Conservation (phyloP, 2,797 vertebrate species). For the Arnoldichthys spilopterus region DNA sequence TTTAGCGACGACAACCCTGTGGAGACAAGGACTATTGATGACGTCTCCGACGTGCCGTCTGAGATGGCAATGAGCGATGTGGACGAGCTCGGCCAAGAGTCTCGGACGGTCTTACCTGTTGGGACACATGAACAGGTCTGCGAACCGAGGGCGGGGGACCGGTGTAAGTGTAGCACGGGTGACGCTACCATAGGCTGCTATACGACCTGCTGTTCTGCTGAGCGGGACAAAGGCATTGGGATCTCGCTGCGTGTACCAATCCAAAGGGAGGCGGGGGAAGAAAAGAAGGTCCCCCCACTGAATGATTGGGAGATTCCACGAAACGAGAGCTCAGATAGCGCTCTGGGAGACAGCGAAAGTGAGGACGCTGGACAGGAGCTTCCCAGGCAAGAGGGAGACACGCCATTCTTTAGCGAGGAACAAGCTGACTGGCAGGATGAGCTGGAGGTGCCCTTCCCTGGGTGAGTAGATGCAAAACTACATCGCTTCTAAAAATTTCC, state of each 20-base stretch:
- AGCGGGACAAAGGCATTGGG: slow-evolving; percentile 85
- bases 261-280: slow-evolving; percentile 79
- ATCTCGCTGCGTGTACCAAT: slow-evolving; percentile 78
- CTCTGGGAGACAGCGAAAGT: slow-evolving; percentile 97
- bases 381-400: slow-evolving; percentile 72
- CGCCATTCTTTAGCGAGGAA: slow-evolving; percentile 83
- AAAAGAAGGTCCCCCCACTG: slow-evolving; percentile 79
- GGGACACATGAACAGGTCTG: slow-evolving; percentile 16
- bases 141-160: neutral
- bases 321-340: slow-evolving; percentile 98
- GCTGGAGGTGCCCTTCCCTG: slow-evolving; percentile 91
- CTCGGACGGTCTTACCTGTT: slow-evolving; percentile 47
- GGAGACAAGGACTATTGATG: slow-evolving; percentile 87
- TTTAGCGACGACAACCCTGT: slow-evolving; percentile 84
- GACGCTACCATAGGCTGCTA: slow-evolving; percentile 75
- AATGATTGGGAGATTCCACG: slow-evolving; percentile 98
- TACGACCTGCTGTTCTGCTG: slow-evolving; percentile 77
- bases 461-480: slow-evolving; percentile 71
- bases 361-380: slow-evolving; percentile 86
- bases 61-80: neutral
- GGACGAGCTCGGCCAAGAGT: slow-evolving; percentile 62
- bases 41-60: slow-evolving; percentile 65
- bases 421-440: slow-evolving; percentile 96
- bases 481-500: neutral
- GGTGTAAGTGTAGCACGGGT: slow-evolving; percentile 78